Conservation (phyloP, 2,113 vertebrate species). For the Platysteira castanea region DNA sequence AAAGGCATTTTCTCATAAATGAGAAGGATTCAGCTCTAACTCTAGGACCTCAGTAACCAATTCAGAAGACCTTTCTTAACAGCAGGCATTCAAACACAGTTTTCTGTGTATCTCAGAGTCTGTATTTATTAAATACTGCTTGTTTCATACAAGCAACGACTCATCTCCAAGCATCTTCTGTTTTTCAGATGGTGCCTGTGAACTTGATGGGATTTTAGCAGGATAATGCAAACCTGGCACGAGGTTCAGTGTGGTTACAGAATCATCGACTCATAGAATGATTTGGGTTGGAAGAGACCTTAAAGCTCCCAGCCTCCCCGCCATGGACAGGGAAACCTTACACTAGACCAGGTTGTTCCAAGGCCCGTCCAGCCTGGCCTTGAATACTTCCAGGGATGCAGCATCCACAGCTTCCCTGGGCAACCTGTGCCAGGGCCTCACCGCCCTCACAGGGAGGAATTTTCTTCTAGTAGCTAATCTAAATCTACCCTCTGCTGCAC, state of each 20-base stretch:
- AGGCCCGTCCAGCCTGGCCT: not conserved
- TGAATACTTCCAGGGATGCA: not conserved
- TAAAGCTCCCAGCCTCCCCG: not conserved
- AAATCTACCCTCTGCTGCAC: not conserved
- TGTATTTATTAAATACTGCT: not conserved
- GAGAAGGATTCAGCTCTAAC: not conserved
- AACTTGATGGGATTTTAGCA: not conserved
- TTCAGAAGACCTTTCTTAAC: not conserved
- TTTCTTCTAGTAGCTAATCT: not conserved
- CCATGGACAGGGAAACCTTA: not conserved
- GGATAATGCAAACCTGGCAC: not conserved
- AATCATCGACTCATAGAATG: not conserved
- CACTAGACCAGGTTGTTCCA: not conserved
- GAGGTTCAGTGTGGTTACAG: not conserved
- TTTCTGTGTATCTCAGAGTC: not conserved
- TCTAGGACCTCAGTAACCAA: not conserved
- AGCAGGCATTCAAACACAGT: not conserved
- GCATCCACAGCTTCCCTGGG: not conserved
- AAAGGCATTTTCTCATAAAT: not conserved
- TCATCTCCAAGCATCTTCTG: not conserved
- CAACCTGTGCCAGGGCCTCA: not conserved
- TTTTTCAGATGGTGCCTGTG: not conserved
- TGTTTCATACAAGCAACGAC: not conserved
- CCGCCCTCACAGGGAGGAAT: not conserved
- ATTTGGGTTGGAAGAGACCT: not conserved